These are phyloP conservation scores for Hyppa rectilinea DNA, from an alignment of 2,888 invertebrate species.

Conservation along the genomic window DNA sequence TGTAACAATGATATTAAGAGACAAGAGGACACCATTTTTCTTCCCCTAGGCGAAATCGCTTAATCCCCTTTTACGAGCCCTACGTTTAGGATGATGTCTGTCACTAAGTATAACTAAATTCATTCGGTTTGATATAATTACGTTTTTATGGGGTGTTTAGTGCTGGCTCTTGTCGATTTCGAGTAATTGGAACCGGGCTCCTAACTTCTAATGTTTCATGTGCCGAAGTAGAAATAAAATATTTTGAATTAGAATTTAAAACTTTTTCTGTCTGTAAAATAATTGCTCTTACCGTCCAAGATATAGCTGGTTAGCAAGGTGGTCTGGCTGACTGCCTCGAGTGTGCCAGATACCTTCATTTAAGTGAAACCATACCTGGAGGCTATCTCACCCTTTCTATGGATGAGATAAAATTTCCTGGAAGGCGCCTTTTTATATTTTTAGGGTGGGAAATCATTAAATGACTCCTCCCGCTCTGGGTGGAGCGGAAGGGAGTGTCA, in stretches of 20 bases:
- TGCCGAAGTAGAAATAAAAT: background rate
- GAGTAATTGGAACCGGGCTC: background rate
- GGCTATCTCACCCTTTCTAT: background rate
- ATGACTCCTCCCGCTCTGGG: too few relatives aligned
- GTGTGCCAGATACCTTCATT: background rate
- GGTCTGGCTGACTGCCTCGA: background rate
- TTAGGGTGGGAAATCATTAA: too few relatives aligned
- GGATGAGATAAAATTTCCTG: background rate
- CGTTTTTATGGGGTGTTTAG: background rate
- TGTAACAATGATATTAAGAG: constrained; percentile 16
- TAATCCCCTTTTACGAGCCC: constrained; percentile 32
- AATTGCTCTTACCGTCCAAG: background rate
- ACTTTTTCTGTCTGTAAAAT: background rate
- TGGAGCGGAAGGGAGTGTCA: too few relatives aligned
- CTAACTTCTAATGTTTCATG: background rate
- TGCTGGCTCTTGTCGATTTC: background rate
- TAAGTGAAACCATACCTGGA: background rate
- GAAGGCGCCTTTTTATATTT: too few relatives aligned
- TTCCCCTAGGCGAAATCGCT: constrained; percentile 13
- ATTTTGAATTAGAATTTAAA: background rate
- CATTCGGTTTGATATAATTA: background rate
- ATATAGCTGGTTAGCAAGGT: background rate
- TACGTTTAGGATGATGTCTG: background rate
- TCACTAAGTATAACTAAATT: constrained; percentile 9
- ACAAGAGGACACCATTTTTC: constrained; percentile 16